Evolutionary conservation across 2,888 invertebrate species (phyloP).

Genomic region (Harpalus rufipes): DNA sequence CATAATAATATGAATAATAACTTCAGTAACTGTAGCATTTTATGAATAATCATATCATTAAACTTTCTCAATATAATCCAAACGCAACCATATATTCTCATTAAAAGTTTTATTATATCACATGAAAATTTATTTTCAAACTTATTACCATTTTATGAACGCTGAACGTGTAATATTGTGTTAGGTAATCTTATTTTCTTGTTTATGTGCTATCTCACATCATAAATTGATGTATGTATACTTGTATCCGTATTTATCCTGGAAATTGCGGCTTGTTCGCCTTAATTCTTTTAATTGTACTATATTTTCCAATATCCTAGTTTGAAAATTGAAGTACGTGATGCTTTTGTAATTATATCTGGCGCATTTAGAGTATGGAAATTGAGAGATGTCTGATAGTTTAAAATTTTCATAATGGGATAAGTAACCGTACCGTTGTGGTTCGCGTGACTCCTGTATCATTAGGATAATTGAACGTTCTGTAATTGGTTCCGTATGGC

Average conservation of each 20-base stretch:
- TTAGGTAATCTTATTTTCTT: too few relatives aligned
- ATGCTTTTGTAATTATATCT: conserved; percentile 14
- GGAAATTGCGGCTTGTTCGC: background rate
- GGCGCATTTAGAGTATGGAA: conserved; percentile 24
- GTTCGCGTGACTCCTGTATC: conserved; percentile 20
- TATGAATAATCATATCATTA: too few relatives aligned
- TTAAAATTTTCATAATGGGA: conserved; percentile 48
- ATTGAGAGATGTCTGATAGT: conserved; percentile 22
- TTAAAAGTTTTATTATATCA: too few relatives aligned
- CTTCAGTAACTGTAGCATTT: too few relatives aligned
- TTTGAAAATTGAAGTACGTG: conserved; percentile 1
- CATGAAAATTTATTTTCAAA: too few relatives aligned
- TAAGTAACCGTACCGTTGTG: background rate
- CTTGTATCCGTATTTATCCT: background rate
- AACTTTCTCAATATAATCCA: too few relatives aligned
- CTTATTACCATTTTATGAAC: too few relatives aligned
- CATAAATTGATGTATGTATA: too few relatives aligned
- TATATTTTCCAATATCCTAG: background rate
- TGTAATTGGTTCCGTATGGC: conserved; percentile 34
- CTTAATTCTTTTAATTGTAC: conserved; percentile 19
- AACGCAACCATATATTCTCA: too few relatives aligned
- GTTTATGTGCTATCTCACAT: too few relatives aligned
- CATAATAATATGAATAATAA: too few relatives aligned
- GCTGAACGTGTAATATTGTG: too few relatives aligned
- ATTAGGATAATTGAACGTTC: conserved; percentile 50